Conservation (phyloP, 2,797 vertebrate genomes). For the Sciaenops ocellatus region DNA sequence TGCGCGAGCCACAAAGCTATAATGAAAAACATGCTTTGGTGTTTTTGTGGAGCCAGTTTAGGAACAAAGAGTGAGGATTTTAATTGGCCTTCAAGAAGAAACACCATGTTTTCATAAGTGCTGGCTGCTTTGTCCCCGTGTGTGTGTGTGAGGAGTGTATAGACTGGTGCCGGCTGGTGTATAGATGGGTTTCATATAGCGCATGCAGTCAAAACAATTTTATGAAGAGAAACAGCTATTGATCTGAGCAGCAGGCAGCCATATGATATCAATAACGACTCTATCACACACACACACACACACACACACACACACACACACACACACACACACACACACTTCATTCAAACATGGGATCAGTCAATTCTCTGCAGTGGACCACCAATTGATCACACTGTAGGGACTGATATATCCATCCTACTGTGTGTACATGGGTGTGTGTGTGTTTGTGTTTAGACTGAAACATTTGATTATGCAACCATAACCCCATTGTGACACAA, state of each 20-base stretch:
- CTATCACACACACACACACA: conserved; percentile 41
- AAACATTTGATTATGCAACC: conserved; percentile 36
- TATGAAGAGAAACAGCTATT: conserved; percentile 77
- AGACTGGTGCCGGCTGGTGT: conserved; percentile 18
- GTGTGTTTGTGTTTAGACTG: conserved; percentile 11
- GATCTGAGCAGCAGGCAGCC: conserved; percentile 66
- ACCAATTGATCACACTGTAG: conserved; percentile 59
- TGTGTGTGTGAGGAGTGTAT: conserved; percentile 26
- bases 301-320: conserved; percentile 23
- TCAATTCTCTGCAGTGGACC: conserved; percentile 58
- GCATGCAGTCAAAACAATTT: conserved; percentile 72
- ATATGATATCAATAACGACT: conserved; percentile 74
- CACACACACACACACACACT: not conserved
- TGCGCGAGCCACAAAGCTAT: conserved; percentile 17
- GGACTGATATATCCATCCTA: conserved; percentile 39
- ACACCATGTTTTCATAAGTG: conserved; percentile 19
- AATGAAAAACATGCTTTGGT: conserved; percentile 41
- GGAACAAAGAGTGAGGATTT: conserved; percentile 22
- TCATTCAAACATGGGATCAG: conserved; percentile 60
- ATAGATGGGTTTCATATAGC: conserved; percentile 65
- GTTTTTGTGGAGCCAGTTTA: conserved; percentile 22
- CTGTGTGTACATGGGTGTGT: conserved; percentile 28
- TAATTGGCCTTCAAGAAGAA: conserved; percentile 49
- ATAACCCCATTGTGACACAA: conserved; percentile 26
- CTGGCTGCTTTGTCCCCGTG: conserved; percentile 28